Conservation (phyloP, 2,888 invertebrate genomes). For the Pelosia muscerda region DNA sequence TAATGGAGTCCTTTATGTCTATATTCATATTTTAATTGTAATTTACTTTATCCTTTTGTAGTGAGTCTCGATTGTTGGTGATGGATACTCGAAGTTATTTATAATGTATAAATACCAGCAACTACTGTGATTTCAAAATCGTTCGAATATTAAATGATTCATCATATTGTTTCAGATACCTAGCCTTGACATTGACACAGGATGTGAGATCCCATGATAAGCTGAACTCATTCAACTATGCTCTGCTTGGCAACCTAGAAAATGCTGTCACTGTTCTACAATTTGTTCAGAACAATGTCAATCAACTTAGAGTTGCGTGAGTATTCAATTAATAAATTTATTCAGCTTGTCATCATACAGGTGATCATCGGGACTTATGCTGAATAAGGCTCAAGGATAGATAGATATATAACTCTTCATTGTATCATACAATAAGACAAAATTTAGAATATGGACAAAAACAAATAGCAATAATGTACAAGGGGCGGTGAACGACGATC, state of each 20-base stretch:
- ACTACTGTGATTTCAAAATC: not conserved
- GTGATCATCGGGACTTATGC: no score
- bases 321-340: constrained; percentile 47
- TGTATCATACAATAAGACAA: no score
- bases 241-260: constrained; percentile 72
- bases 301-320: constrained; percentile 73
- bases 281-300: constrained; percentile 74
- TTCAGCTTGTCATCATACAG: not conserved
- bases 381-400: no score
- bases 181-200: constrained; percentile 70
- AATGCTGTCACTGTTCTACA: constrained; percentile 69
- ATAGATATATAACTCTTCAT: no score
- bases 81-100: no score
- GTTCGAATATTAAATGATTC: not conserved
- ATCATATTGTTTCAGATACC: constrained; percentile 59
- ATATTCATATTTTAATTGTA: no score
- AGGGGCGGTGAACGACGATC: no score
- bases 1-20: not conserved
- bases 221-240: constrained; percentile 75
- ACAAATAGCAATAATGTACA: no score
- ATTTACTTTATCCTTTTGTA: no score
- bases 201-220: constrained; percentile 78
- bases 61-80: no score
- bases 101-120: no score
- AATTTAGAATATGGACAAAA: no score